Evolutionary conservation across 2,113 vertebrate species (phyloP), one percentile per base, ranked within the genome.

Genomic region (Hypocryptadius cinnamomeus): DNA sequence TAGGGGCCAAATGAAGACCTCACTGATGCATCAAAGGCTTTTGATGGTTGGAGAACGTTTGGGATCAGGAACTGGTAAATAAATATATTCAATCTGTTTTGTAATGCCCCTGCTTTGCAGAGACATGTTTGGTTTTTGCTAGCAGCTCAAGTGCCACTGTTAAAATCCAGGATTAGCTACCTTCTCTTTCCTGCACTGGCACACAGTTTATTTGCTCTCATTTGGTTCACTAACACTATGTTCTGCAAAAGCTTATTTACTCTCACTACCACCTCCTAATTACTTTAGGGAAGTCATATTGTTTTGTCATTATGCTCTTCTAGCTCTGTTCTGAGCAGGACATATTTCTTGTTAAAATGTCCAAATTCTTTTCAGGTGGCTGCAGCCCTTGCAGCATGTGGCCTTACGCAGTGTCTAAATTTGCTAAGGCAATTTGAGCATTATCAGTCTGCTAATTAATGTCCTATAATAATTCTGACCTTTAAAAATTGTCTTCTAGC

Each of bases 401-500:
- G 44, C 60, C 39, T 48, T 73, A 66, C 45, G 66, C 21, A 44
- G 23, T 35, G 18, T 66, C 91, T 92, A 77, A 61, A 83, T 90
- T 94, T 94, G 51, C 82, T 79, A 86, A 70, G 44, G 79, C 68
- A 79, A 61, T 92, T 74, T 87, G 31, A 95, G 50, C 63, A 88
- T 85, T 77, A 82, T 87, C 65, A 92, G 85, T 63, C 92, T 90
- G 60, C 63, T 95, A 95, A 96, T 96, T 95, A 89, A 89, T 82
- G 79, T 82, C 68, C 83, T 83, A 87, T 95, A 95, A 92, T 93
- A 91, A 93, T 85, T 70, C 73, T 97, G 94, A 95, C 87, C 90
- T 96, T 96, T 96, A 78, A 92, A 95, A 90, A 44, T 63, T 81
- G 40, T 92, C 63, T 93, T 79, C 50, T 39, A 70, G 82, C 79